A percentile compares a stretch with the other conserved stretches of the same genome.
phyloP scores from a whole-genome alignment of 2,888 invertebrate species.

The Drosophila setosimentum region DNA sequence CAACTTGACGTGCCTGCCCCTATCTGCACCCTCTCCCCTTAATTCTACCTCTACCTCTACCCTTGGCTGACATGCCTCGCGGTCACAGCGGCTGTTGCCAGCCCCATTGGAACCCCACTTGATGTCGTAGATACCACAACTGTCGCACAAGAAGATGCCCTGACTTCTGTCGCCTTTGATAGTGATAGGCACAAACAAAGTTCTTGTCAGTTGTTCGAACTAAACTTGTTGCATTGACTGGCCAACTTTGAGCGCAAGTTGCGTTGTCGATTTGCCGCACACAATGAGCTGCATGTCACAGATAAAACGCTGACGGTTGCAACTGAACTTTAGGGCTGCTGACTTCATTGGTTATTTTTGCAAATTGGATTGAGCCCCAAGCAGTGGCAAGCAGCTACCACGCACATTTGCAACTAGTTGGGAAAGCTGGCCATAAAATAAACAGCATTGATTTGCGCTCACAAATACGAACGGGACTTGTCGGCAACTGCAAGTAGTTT shows the following conservation, averaged over 20 bases:
- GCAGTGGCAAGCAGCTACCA: conserved; percentile 54
- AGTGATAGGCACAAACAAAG: conserved; percentile 71
- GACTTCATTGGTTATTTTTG: conserved; percentile 54
- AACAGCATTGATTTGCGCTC: conserved; percentile 79
- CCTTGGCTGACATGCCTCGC: conserved; percentile 33
- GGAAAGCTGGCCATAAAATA: conserved; percentile 69
- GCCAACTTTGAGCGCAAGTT: conserved; percentile 47
- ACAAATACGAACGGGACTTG: conserved; percentile 58
- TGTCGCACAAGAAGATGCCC: conserved; percentile 51
- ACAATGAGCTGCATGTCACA: conserved; percentile 41
- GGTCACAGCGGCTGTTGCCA: conserved; percentile 22
- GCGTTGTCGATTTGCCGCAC: conserved; percentile 36
- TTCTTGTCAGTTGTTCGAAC: conserved; percentile 45
- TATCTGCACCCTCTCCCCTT: neutral
- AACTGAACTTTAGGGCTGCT: conserved; percentile 43
- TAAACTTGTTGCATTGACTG: conserved; percentile 75
- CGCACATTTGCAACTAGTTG: conserved; percentile 7
- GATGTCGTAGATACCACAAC: conserved; percentile 50
- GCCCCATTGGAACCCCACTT: conserved; percentile 1
- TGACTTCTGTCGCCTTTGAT: conserved; percentile 67
- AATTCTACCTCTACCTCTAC: neutral
- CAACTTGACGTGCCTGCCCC: conserved; percentile 24
- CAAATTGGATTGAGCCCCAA: conserved; percentile 50
- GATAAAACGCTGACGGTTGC: conserved; percentile 44
- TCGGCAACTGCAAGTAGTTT: neutral